Conservation (phyloP, 2,888 invertebrate genomes). For the Hydraecia micacea region DNA sequence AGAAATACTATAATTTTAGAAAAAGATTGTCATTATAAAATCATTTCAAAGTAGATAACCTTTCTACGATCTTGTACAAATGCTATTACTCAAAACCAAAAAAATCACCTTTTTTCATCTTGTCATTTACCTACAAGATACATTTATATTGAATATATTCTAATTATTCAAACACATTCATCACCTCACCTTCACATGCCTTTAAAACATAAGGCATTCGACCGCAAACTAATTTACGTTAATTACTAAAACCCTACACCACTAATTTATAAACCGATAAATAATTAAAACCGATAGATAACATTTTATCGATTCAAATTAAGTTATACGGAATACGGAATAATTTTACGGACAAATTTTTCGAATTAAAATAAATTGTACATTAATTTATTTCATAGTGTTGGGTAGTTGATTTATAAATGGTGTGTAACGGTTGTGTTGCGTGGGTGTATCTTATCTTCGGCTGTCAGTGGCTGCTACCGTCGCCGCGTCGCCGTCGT, state of each 20-base stretch:
- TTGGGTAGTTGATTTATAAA: conserved; percentile 63
- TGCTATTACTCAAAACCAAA: conserved; percentile 10
- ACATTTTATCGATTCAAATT: conserved; percentile 59
- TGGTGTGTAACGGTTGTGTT: conserved; percentile 64
- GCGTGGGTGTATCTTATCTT: conserved; percentile 79
- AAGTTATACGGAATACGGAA: conserved; percentile 58
- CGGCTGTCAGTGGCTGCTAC: conserved; percentile 77
- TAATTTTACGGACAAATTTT: conserved; percentile 58
- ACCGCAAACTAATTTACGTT: conserved; percentile 48
- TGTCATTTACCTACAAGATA: not conserved
- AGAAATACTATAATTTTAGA: not conserved
- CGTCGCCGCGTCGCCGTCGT: conserved; percentile 70
- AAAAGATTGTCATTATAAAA: not conserved
- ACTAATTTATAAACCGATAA: conserved; percentile 49
- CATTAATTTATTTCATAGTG: conserved; percentile 55
- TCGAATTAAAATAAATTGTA: conserved; percentile 61
- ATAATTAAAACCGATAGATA: conserved; percentile 58
- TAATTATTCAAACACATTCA: conserved; percentile 20
- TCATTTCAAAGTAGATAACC: not conserved
- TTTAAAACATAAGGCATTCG: conserved; percentile 39
- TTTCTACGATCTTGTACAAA: not conserved
- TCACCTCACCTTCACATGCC: too few species aligned
- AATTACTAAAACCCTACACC: conserved; percentile 48
- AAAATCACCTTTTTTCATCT: not conserved
- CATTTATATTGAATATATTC: conserved; percentile 24